Evolutionary conservation across 2,113 vertebrate genomes (phyloP).

Genomic region (Anthoscopus minutus): DNA sequence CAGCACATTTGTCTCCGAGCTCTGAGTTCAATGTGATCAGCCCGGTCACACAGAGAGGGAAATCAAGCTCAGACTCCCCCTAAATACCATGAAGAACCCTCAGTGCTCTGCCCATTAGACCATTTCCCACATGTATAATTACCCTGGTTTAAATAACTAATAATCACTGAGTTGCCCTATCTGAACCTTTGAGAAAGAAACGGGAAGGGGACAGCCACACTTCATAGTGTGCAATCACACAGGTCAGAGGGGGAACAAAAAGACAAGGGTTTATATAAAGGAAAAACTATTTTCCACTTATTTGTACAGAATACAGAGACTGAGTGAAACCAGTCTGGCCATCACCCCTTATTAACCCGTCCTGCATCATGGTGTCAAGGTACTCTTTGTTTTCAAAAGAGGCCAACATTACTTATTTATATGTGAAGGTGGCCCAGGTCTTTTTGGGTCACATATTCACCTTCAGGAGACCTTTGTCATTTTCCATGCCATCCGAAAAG

Average conservation of each 20-base stretch:
- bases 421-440: neutral
- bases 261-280: neutral
- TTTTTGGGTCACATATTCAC: neutral
- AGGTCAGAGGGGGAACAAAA: neutral
- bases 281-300: neutral
- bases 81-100: neutral
- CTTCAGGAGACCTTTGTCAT: neutral
- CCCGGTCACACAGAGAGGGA: neutral
- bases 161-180: neutral
- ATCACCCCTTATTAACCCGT: neutral
- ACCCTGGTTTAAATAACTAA: neutral
- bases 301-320: neutral
- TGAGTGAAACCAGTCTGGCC: neutral
- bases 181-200: neutral
- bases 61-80: neutral
- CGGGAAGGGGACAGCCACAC: neutral
- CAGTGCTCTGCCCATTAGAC: neutral
- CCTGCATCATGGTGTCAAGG: neutral
- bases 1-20: neutral
- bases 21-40: neutral
- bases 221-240: neutral
- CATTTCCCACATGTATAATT: neutral
- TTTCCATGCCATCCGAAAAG: neutral
- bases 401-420: neutral
- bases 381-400: conserved; percentile 19